Evolutionary conservation across 2,113 vertebrate species (phyloP).

Genomic region (Coptodon bakossiorum): DNA sequence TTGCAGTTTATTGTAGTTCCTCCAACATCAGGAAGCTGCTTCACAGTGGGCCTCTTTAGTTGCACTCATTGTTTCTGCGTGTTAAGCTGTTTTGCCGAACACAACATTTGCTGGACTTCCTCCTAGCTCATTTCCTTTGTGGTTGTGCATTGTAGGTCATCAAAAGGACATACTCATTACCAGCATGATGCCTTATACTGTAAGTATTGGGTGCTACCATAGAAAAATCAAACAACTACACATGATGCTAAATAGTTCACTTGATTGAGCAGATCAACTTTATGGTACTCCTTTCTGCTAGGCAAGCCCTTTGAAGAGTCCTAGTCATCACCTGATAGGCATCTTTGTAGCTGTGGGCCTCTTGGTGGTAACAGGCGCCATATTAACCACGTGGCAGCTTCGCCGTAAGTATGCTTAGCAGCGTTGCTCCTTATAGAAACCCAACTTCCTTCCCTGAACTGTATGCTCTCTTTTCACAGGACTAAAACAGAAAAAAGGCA

Average conservation of each 20-base stretch:
- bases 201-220: background rate
- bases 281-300: background rate
- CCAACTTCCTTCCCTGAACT: background rate
- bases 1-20: background rate
- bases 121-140: background rate
- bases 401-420: conserved; percentile 34
- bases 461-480: conserved; percentile 9
- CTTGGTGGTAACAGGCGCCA: conserved; percentile 8
- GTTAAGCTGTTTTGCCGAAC: background rate
- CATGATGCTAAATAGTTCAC: background rate
- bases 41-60: background rate
- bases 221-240: background rate
- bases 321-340: background rate
- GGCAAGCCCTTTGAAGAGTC: background rate
- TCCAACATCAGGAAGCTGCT: background rate
- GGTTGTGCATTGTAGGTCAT: background rate
- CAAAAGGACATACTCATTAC: background rate
- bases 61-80: background rate
- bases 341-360: conserved; percentile 42
- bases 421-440: background rate
- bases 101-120: background rate
- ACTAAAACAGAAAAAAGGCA: conserved; percentile 27
- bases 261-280: background rate
- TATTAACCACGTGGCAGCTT: conserved; percentile 12
- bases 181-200: background rate